Evolutionary conservation across 1,140 invertebrate species (phyloP).

Genomic region (Oscheius sp.): DNA sequence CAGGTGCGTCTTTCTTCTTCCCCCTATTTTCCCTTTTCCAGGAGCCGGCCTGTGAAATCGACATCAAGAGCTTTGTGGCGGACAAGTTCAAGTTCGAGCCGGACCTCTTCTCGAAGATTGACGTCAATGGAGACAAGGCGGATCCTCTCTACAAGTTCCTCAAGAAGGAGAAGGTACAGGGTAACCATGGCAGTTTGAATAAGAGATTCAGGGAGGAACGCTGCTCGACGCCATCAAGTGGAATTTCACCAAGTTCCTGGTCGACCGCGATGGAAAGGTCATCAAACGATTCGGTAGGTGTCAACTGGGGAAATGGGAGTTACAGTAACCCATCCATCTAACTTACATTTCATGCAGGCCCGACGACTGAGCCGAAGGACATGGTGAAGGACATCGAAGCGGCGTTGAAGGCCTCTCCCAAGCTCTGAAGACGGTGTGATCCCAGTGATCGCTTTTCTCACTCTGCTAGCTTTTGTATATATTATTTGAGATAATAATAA

Average conservation of each 20-base stretch:
- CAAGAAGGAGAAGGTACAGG: slow-evolving; percentile 61
- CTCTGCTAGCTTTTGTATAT: not conserved
- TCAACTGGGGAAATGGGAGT: slow-evolving; percentile 8
- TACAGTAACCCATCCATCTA: not conserved
- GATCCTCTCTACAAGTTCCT: slow-evolving; percentile 55
- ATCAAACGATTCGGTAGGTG: slow-evolving; percentile 72
- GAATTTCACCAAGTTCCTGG: slow-evolving; percentile 94
- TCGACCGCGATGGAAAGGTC: slow-evolving; percentile 80
- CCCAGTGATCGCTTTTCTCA: not conserved
- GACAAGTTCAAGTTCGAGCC: slow-evolving; percentile 60
- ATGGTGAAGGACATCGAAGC: slow-evolving; percentile 33
- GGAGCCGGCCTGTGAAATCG: slow-evolving; percentile 51
- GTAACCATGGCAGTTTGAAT: no score
- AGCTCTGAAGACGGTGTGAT: slow-evolving; percentile 6
- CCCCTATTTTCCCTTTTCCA: slow-evolving; percentile 13
- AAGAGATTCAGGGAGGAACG: slow-evolving; percentile 54
- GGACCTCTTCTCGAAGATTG: slow-evolving; percentile 51
- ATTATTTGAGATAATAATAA: not conserved
- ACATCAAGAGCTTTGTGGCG: slow-evolving; percentile 59
- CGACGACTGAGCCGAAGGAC: slow-evolving; percentile 31
- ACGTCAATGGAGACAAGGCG: slow-evolving; percentile 53
- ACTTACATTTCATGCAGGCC: slow-evolving; percentile 42
- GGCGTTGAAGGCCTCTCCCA: slow-evolving; percentile 13
- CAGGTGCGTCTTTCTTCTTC: slow-evolving; percentile 28
- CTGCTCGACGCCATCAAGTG: slow-evolving; percentile 70